phyloP scores from a whole-genome alignment of 2,113 vertebrate species.

The Hippocampus zosterae region DNA sequence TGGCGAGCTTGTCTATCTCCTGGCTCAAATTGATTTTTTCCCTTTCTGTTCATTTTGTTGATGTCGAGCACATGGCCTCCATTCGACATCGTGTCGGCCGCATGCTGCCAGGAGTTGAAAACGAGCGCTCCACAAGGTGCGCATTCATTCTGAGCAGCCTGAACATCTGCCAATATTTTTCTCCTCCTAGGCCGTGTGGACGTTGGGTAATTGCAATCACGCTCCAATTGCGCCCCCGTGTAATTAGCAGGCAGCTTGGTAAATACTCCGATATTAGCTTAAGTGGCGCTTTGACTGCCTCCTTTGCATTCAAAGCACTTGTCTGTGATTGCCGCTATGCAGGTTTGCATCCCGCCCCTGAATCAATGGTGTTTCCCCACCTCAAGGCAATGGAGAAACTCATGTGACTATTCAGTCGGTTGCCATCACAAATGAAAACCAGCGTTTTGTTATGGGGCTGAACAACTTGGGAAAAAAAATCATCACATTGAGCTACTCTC shows the following conservation, averaged over 20 bases:
- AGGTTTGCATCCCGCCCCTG: constrained; percentile 35
- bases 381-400: constrained; percentile 1
- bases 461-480: no score
- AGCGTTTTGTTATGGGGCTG: neutral
- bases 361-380: constrained; percentile 31
- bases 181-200: constrained; percentile 39
- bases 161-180: constrained; percentile 64
- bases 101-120: constrained; percentile 1
- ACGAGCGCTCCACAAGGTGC: neutral
- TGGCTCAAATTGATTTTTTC: neutral
- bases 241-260: constrained; percentile 58
- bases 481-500: no score
- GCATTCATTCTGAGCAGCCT: constrained; percentile 23
- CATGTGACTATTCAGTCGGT: neutral
- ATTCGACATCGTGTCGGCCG: constrained; percentile 6
- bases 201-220: constrained; percentile 63
- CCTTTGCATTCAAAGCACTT: constrained; percentile 13
- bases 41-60: constrained; percentile 5
- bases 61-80: constrained; percentile 28
- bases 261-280: constrained; percentile 57
- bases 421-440: neutral
- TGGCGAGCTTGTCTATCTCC: neutral
- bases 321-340: neutral
- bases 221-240: constrained; percentile 53
- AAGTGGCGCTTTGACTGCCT: constrained; percentile 43